Base-by-base conservation (phyloP, 1,140 invertebrate species). In the Heliconius nattereri region DNA sequence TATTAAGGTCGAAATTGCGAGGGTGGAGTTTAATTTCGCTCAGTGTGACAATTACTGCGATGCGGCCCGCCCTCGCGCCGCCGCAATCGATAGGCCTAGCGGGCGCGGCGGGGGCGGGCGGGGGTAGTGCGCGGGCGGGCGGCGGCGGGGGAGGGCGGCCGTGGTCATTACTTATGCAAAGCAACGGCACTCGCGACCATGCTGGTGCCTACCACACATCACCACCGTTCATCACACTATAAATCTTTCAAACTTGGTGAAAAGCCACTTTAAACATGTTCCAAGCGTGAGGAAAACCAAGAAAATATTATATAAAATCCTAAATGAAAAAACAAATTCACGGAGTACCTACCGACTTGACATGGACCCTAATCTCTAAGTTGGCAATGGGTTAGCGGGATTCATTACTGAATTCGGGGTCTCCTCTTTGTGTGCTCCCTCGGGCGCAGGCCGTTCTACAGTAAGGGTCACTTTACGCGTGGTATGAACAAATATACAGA, bases 141-240 rank as follows among this genome's bases (percentile, higher is more conserved):
- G 32, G 32, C 70, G 78, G 82, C 74, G 73, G 75, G 72, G 83
- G 73, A 75, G 84, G 77, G 75, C 71, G 73, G 78, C 83, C 60
- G 86, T 83, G 89, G 88, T 90, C 91, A 92, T 94, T 94, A 94
- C 90, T 94, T 94, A 94, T 93, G 92, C 91, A 94, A 94, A 94
- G 86, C 90, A 92, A 52, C 81, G 85, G 86, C 87, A 86, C 81
- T 83, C 76, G 82, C 81, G 79, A 81, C 85, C 75, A 79, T 74
- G 26, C 32, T 52, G 26, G 75, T 78, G 54, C 81, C 75, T 73
- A 78, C 79, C 76, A 75, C 81, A 52, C 73, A 78, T 83, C 78
- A 78, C 81, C 81, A 77, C 80, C 84, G 80, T 82, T 76, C 76
- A 80, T 72, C 23, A 75, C 35, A 40, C 8, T 66, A 66, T 29